Percentiles rank a stretch among this genome's conserved stretches.
These are phyloP conservation scores for Neotoma lepida DNA, from an alignment of 2,113 vertebrate genomes.

Conservation along the genomic window DNA sequence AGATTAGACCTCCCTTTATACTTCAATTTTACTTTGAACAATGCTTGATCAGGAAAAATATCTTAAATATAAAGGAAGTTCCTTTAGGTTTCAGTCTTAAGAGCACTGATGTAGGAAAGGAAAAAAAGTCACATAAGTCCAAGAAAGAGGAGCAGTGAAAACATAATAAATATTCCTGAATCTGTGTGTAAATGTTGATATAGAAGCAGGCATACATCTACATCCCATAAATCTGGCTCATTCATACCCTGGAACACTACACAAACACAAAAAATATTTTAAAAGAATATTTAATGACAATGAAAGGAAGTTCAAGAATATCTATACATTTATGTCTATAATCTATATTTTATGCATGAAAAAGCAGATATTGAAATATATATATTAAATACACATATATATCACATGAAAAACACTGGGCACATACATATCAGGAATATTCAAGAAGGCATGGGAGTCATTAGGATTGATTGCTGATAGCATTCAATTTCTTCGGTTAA, in stretches of 20 bases:
- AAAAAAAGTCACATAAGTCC: neutral
- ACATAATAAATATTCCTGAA: neutral
- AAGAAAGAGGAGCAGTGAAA: neutral
- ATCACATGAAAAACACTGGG: conserved; percentile 53
- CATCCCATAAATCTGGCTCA: neutral
- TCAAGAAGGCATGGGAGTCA: neutral
- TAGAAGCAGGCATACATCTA: neutral
- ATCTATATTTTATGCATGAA: conserved; percentile 60
- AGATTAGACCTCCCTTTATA: neutral
- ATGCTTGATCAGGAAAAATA: neutral
- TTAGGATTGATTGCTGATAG: neutral
- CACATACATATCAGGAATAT: neutral
- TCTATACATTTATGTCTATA: conserved; percentile 58
- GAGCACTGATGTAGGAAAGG: neutral
- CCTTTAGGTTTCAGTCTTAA: neutral
- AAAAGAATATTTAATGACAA: conserved; percentile 77
- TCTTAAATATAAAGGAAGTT: neutral
- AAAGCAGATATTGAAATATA: conserved; percentile 70
- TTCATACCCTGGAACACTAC: neutral
- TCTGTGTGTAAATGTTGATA: neutral
- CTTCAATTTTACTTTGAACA: neutral
- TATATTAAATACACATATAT: conserved; percentile 61
- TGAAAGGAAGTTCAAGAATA: conserved; percentile 67
- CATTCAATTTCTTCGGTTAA: neutral
- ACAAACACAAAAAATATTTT: conserved; percentile 37